phyloP scores from a whole-genome alignment of 2,888 invertebrate species.

The Eristalis intricaria region DNA sequence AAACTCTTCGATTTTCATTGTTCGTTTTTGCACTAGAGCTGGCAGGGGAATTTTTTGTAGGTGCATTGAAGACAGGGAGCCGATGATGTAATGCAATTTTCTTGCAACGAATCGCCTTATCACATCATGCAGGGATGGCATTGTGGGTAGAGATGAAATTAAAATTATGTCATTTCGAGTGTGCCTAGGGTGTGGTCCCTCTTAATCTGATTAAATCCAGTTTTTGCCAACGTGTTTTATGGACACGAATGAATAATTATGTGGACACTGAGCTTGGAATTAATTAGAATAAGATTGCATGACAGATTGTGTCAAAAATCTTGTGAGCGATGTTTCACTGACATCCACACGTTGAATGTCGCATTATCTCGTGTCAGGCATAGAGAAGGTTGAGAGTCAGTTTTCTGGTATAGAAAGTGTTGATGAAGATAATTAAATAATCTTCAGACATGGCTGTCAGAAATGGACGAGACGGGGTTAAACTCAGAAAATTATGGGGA shows the following conservation, averaged over 20 bases:
- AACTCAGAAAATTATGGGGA: too few species aligned
- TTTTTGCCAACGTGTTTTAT: not conserved
- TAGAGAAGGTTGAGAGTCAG: too few species aligned
- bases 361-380: too few species aligned
- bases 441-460: not conserved
- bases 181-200: conserved; percentile 2
- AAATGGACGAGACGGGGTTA: too few species aligned
- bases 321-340: not conserved
- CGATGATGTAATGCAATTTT: conserved; percentile 55
- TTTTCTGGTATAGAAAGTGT: too few species aligned
- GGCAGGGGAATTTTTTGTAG: not conserved
- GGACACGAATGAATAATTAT: not conserved
- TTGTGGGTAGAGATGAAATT: not conserved
- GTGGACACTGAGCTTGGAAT: not conserved
- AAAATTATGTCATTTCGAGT: not conserved
- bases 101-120: conserved; percentile 36
- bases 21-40: not conserved
- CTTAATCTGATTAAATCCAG: not conserved
- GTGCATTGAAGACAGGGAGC: not conserved
- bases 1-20: not conserved
- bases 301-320: not conserved
- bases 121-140: conserved; percentile 38
- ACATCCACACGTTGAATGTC: not conserved
- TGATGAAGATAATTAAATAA: too few species aligned
- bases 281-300: not conserved